These are phyloP conservation scores for Tyto alba DNA, from an alignment of 2,113 vertebrate genomes.

Conservation along the genomic window DNA sequence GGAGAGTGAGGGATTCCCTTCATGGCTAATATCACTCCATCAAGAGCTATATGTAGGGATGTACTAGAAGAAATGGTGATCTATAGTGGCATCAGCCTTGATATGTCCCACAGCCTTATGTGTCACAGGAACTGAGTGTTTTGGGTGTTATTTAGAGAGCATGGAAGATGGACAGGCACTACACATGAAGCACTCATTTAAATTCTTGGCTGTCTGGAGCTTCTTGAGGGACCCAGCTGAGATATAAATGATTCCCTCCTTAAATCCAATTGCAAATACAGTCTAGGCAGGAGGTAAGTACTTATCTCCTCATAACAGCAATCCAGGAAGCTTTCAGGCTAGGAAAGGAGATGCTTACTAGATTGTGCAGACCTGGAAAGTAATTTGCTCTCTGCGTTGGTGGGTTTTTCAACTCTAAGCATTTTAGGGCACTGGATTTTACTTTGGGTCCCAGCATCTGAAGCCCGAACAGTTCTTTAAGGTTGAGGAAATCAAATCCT, in stretches of 20 bases:
- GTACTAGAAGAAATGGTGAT: background rate
- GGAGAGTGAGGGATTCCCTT: background rate
- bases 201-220: background rate
- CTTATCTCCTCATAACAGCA: conserved; percentile 30
- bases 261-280: conserved; percentile 12
- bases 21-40: background rate
- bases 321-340: conserved; percentile 18
- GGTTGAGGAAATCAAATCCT: background rate
- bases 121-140: background rate
- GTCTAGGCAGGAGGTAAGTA: background rate
- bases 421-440: background rate
- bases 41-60: background rate
- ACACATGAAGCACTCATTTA: background rate
- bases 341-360: background rate
- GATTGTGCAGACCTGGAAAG: background rate
- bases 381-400: background rate
- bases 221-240: background rate
- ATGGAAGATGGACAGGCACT: background rate
- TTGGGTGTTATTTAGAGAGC: background rate
- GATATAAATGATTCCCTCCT: background rate
- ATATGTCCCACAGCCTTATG: background rate
- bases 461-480: background rate
- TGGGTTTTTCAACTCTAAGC: background rate
- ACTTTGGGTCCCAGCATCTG: background rate
- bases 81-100: background rate